These are phyloP conservation scores for Suillia variegata DNA, from an alignment of 2,888 invertebrate species.

Conservation along the genomic window DNA sequence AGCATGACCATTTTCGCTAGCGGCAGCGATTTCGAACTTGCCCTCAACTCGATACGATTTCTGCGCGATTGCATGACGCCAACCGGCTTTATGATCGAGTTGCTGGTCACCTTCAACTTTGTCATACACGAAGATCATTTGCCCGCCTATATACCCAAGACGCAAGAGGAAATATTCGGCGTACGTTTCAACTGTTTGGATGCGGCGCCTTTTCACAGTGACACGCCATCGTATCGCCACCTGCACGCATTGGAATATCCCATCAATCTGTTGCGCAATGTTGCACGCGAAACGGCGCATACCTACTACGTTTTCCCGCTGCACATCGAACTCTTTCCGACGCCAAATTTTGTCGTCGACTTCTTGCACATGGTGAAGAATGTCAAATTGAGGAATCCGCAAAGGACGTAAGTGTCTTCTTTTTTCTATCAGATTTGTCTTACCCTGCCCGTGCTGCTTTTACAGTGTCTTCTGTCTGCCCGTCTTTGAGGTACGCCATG, in stretches of 20 bases:
- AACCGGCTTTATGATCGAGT: constrained; percentile 61
- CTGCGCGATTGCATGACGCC: constrained; percentile 64
- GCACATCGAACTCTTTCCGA: constrained; percentile 88
- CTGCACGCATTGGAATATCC: too few species aligned
- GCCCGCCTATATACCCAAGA: constrained; percentile 54
- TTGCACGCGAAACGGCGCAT: constrained; percentile 77
- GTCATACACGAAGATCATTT: constrained; percentile 66
- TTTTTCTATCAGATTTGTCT: too few species aligned
- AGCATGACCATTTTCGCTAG: constrained; percentile 71
- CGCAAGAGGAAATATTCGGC: constrained; percentile 13
- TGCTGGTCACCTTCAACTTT: constrained; percentile 67
- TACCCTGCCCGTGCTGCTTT: too few species aligned
- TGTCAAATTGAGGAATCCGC: too few species aligned
- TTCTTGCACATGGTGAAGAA: constrained; percentile 81
- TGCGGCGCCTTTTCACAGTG: too few species aligned
- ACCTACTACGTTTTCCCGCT: constrained; percentile 82
- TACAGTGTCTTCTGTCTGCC: constrained; percentile 42
- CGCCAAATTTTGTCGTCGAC: constrained; percentile 72
- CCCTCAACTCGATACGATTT: constrained; percentile 66
- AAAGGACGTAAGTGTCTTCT: too few species aligned
- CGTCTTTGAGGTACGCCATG: constrained; percentile 41
- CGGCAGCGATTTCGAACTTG: constrained; percentile 66
- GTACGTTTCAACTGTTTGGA: constrained; percentile 26
- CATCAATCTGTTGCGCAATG: constrained; percentile 84
- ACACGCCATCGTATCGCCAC: too few species aligned